phyloP scores from a whole-genome alignment of 2,113 vertebrate genomes.

The pig (Sus scrofa) region T2T-Sscrofa CM000826.6:73825001-73825500 shows the following conservation, averaged over 20 bases:
- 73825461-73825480: neutral
- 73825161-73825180: neutral
- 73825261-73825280: neutral
- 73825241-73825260: neutral
- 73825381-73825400: neutral
- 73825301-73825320: neutral
- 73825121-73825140: too few relatives aligned
- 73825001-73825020: neutral
- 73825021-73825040: too few relatives aligned
- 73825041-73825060: too few relatives aligned
- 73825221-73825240: neutral
- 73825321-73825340: neutral
- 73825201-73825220: neutral
- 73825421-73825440: neutral
- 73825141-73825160: neutral
- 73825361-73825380: neutral
- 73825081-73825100: too few relatives aligned
- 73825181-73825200: neutral
- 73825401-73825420: neutral
- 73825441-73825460: neutral
- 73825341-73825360: neutral
- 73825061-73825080: too few relatives aligned
- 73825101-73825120: too few relatives aligned
- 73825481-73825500: neutral
- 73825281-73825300: neutral